These are phyloP conservation scores for Anolis apletophallus DNA, from an alignment of 2,797 vertebrate genomes.

Conservation along the genomic window DNA sequence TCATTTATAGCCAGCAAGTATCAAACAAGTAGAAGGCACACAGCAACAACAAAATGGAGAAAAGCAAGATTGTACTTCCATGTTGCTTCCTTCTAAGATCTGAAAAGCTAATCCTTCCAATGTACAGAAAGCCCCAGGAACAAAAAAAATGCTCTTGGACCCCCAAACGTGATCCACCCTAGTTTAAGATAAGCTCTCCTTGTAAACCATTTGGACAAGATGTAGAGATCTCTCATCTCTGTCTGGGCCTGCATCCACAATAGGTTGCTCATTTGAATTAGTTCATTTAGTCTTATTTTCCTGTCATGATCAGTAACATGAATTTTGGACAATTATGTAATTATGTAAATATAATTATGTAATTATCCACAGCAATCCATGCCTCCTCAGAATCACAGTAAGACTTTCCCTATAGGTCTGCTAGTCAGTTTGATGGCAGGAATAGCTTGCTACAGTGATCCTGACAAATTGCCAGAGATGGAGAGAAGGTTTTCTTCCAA, in stretches of 20 bases:
- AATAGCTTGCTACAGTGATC: background rate
- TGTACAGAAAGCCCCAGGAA: too few relatives aligned
- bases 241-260: background rate
- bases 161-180: too few relatives aligned
- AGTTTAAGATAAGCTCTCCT: background rate
- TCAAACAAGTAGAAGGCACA: too few relatives aligned
- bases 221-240: background rate
- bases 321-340: too few relatives aligned
- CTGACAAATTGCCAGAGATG: background rate
- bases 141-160: too few relatives aligned
- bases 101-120: background rate
- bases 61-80: background rate
- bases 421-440: background rate
- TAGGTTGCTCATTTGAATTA: background rate
- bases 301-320: background rate
- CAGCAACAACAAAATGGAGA: background rate
- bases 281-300: background rate
- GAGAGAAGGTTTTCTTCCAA: too few relatives aligned
- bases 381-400: background rate
- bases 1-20: background rate
- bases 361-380: background rate
- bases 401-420: background rate
- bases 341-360: too few relatives aligned
- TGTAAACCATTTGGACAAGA: background rate
- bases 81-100: background rate